Evolutionary conservation across 2,113 vertebrate species (phyloP).

Genomic region (Cynopterus brachyotis): DNA sequence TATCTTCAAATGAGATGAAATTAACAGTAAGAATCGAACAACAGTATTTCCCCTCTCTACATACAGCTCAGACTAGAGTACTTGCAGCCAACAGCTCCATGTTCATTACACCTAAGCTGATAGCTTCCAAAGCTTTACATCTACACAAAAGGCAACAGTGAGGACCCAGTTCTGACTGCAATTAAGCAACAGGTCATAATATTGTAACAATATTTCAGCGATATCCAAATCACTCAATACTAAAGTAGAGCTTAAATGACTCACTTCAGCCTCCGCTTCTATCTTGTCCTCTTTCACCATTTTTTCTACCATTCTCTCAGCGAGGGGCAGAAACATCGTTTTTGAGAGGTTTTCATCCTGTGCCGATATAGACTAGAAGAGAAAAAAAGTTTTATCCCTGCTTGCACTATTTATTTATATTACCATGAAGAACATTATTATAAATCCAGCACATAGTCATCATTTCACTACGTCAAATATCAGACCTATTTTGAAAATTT

Average conservation of each 20-base stretch:
- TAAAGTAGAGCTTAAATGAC: conserved; percentile 45
- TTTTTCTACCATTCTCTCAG: conserved; percentile 99
- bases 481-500: neutral
- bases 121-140: neutral
- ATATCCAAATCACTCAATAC: neutral
- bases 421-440: neutral
- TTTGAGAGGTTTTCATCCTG: conserved; percentile 97
- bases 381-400: conserved; percentile 12
- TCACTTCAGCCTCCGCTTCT: conserved; percentile 98
- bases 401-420: neutral
- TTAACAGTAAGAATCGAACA: neutral
- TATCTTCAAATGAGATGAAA: conserved; percentile 29
- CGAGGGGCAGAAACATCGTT: conserved; percentile 98
- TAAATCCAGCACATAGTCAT: neutral
- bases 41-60: neutral
- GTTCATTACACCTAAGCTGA: neutral
- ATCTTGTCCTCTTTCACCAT: conserved; percentile 99
- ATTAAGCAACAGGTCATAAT: neutral
- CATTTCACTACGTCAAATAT: neutral
- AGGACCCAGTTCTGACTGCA: neutral
- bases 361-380: conserved; percentile 94
- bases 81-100: neutral
- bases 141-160: neutral
- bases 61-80: neutral
- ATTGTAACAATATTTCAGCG: neutral